Evolutionary conservation across 2,888 invertebrate genomes (phyloP), one percentile per base, ranked within the genome.

Genomic region (Cephus pygmeus): DNA sequence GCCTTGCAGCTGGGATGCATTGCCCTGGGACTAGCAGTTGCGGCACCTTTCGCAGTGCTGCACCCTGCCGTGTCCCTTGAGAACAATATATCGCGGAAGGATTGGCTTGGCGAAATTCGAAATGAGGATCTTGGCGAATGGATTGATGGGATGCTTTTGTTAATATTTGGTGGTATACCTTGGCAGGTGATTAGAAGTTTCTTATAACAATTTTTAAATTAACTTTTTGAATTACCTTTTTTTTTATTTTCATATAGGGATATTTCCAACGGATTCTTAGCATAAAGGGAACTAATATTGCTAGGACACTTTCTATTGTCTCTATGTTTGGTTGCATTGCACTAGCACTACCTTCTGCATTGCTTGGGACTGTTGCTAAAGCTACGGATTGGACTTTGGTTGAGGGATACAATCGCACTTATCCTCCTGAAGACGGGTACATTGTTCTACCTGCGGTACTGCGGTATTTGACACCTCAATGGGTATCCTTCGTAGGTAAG

Each of bases 261-360:
- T 95, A 95, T 88, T 95, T 95, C 88, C 95, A 96, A 92, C 92
- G 95, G 77, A 94, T 96, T 30, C 90, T 95, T 77, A 95, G 95
- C 35, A 94, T 95, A 75, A 93, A 93, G 85, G 93, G 93, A 34
- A 94, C 94, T 4, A 88, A 91, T n/a, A 92, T 94, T 77, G 95
- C 95, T 34, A 94, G 94, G 86, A 91, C 93, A 34, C 90, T 95
- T 80, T 95, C 95, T 11, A 93, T 94, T 83, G 93, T 93, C 1
- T 95, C 95, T 33, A 94, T 94, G 80, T 90, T 94, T 76, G 95
- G 94, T 1, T 95, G 95, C 85, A 89, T 95, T 80, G 89, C 94
- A 9, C 93, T 95, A 92, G 94, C 95, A 1, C 90, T 95, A 73
- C 95, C 95, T 23, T 93, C 95, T 15, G 93, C 94, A 68, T 88